These are phyloP conservation scores for Acleris holmiana DNA, from an alignment of 2,888 invertebrate genomes.

Conservation along the genomic window DNA sequence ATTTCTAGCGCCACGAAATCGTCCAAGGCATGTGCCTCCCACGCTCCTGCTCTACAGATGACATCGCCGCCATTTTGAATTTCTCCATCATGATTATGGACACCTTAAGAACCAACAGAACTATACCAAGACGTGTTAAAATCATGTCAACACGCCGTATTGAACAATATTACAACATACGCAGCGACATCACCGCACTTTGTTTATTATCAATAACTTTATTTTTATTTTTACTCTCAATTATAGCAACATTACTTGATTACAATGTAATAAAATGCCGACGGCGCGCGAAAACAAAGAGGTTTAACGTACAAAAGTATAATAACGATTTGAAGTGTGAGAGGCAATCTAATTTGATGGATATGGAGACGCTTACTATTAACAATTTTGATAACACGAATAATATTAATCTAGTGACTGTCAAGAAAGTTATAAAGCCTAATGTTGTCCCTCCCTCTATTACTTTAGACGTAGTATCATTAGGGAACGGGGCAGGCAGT, in stretches of 20 bases:
- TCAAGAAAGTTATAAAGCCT: slow-evolving; percentile 56
- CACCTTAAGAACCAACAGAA: slow-evolving; percentile 65
- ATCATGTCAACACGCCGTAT: slow-evolving; percentile 60
- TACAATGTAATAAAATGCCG: slow-evolving; percentile 62
- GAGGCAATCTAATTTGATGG: slow-evolving; percentile 44
- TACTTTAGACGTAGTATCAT: slow-evolving; percentile 70
- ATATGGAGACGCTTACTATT: slow-evolving; percentile 47
- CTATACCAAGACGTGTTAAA: slow-evolving; percentile 63
- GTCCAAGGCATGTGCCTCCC: slow-evolving; percentile 79
- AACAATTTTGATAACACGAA: slow-evolving; percentile 54
- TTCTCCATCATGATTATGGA: slow-evolving; percentile 77
- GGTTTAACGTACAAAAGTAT: slow-evolving; percentile 68
- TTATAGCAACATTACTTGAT: slow-evolving; percentile 76
- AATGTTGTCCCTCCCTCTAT: slow-evolving; percentile 64
- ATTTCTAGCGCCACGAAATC: slow-evolving; percentile 69
- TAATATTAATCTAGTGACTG: slow-evolving; percentile 58
- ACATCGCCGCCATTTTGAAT: slow-evolving; percentile 74
- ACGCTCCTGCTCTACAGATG: slow-evolving; percentile 66
- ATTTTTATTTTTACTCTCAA: slow-evolving; percentile 57
- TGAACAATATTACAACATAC: slow-evolving; percentile 55
- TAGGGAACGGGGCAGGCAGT: slow-evolving; percentile 62
- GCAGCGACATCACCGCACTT: slow-evolving; percentile 61
- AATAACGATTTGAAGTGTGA: slow-evolving; percentile 46
- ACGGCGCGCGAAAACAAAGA: slow-evolving; percentile 59
- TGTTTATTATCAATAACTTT: slow-evolving; percentile 57